These are phyloP conservation scores for Aquatica leii DNA, from an alignment of 2,888 invertebrate genomes.

Conservation along the genomic window DNA sequence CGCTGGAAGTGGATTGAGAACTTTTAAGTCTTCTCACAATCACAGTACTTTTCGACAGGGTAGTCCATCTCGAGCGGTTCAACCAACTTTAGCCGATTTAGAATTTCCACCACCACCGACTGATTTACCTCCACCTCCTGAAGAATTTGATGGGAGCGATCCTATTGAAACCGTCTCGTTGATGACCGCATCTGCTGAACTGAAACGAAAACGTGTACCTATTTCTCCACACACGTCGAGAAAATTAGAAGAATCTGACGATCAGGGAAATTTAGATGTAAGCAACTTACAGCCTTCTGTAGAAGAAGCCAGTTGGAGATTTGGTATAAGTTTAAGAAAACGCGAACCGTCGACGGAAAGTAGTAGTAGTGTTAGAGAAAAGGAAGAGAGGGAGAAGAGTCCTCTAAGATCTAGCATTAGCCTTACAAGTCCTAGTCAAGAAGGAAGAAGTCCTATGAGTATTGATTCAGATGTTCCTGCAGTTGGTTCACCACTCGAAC, in stretches of 20 bases:
- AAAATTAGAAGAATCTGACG: slow-evolving; percentile 55
- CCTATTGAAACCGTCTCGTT: slow-evolving; percentile 49
- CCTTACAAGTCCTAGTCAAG: slow-evolving; percentile 57
- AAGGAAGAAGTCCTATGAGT: slow-evolving; percentile 58
- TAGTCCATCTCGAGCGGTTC: slow-evolving; percentile 75
- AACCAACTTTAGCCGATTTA: slow-evolving; percentile 80
- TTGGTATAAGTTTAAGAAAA: slow-evolving; percentile 74
- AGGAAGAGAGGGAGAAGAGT: slow-evolving; percentile 58
- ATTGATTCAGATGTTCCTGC: slow-evolving; percentile 61
- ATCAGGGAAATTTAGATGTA: slow-evolving; percentile 61
- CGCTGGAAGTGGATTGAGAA: slow-evolving; percentile 52
- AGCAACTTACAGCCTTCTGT: slow-evolving; percentile 73
- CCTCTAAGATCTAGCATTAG: slow-evolving; percentile 58
- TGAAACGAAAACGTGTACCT: slow-evolving; percentile 54
- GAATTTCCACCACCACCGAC: slow-evolving; percentile 89
- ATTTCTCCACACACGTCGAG: slow-evolving; percentile 56
- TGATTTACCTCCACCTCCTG: slow-evolving; percentile 81
- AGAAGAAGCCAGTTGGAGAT: slow-evolving; percentile 76
- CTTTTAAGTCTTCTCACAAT: slow-evolving; percentile 57
- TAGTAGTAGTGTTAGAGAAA: slow-evolving; percentile 64
- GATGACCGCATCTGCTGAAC: slow-evolving; percentile 54
- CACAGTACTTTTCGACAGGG: slow-evolving; percentile 64
- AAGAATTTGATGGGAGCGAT: slow-evolving; percentile 64
- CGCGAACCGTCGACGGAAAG: slow-evolving; percentile 70
- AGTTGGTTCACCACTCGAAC: slow-evolving; percentile 62